These are phyloP conservation scores for Halichoeres trimaculatus DNA, from an alignment of 2,113 vertebrate species.

Conservation along the genomic window DNA sequence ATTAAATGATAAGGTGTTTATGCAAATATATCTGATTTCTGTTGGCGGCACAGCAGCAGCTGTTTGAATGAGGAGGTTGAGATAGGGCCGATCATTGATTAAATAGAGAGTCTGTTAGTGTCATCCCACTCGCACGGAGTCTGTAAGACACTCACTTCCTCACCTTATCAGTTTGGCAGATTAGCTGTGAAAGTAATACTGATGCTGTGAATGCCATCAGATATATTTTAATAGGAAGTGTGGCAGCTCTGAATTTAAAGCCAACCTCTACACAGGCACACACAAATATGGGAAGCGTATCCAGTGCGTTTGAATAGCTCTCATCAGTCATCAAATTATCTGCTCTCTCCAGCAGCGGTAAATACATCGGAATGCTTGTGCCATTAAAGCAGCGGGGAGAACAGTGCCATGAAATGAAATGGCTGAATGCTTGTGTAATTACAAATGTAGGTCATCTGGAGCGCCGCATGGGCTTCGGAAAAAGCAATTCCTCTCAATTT, in stretches of 20 bases:
- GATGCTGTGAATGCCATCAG: slow-evolving; percentile 64
- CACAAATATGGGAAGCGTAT: slow-evolving; percentile 13
- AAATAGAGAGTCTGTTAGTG: slow-evolving; percentile 65
- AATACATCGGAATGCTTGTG: slow-evolving; percentile 34
- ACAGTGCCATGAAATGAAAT: slow-evolving; percentile 30
- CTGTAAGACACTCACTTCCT: slow-evolving; percentile 68
- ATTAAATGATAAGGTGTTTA: slow-evolving; percentile 80
- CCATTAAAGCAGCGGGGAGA: slow-evolving; percentile 27
- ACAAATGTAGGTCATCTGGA: slow-evolving; percentile 48
- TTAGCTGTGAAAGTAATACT: slow-evolving; percentile 70
- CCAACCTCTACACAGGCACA: slow-evolving; percentile 5
- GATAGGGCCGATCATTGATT: slow-evolving; percentile 67
- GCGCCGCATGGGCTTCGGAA: slow-evolving; percentile 10
- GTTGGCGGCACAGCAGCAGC: slow-evolving; percentile 55
- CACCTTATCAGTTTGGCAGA: slow-evolving; percentile 70
- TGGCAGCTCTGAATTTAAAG: slow-evolving; percentile 42
- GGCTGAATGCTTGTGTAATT: slow-evolving; percentile 41
- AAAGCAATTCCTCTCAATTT: slow-evolving; percentile 27
- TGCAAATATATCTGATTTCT: slow-evolving; percentile 76
- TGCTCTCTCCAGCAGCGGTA: slow-evolving; percentile 28
- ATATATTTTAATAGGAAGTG: slow-evolving; percentile 65
- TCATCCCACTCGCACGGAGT: slow-evolving; percentile 62
- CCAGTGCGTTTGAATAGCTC: slow-evolving; percentile 40
- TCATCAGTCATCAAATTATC: slow-evolving; percentile 65
- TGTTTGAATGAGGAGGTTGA: slow-evolving; percentile 62